Base-by-base conservation (phyloP, 2,113 vertebrate species). In the Barnardius zonarius region DNA sequence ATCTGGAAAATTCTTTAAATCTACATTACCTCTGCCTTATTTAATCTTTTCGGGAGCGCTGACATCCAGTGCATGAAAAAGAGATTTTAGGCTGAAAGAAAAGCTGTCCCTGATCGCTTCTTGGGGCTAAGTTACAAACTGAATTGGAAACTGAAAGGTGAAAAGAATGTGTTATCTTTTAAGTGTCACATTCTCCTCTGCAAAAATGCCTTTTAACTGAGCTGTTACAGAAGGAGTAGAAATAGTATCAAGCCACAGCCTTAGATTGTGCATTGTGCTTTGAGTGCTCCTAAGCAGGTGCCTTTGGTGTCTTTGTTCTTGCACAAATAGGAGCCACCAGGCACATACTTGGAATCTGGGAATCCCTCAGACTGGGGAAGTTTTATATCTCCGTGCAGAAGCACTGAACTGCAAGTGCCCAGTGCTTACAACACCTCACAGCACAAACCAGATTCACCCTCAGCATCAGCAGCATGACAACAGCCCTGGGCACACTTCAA, bases 11-110 rank as follows among this genome's bases (percentile, higher is more conserved):
- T 97, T 95, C 96, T 96, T 95, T 97, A 97, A 97, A 97, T 96
- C 97, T 97, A 93, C 96, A 97, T 97, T 97, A 97, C 96, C 96
- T 97, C 96, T 97, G 97, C 97, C 96, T 97, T 97, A 97, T 97
- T 97, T 97, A 97, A 97, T 97, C 97, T 97, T 97, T 97, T 97
- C 10, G 90, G 86, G 89, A 92, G 95, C 93, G 27, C 91, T 97
- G 97, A 97, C 94, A 97, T 94, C 95, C 95, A 95, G 92, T 83
- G 88, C 96, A 96, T 96, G 95, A 97, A 97, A 97, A 97, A 95
- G 93, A 96, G 97, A 96, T 97, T 96, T 96, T 86, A 86, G 88
- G 73, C 92, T 95, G 88, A 94, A 96, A 96, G 91, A 67, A 96
- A 94, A 94, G 93, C 86, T 92, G 86, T 28, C 89, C 73, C 81